Base-by-base conservation (phyloP, 2,888 invertebrate genomes). In the Oligia latruncula region DNA sequence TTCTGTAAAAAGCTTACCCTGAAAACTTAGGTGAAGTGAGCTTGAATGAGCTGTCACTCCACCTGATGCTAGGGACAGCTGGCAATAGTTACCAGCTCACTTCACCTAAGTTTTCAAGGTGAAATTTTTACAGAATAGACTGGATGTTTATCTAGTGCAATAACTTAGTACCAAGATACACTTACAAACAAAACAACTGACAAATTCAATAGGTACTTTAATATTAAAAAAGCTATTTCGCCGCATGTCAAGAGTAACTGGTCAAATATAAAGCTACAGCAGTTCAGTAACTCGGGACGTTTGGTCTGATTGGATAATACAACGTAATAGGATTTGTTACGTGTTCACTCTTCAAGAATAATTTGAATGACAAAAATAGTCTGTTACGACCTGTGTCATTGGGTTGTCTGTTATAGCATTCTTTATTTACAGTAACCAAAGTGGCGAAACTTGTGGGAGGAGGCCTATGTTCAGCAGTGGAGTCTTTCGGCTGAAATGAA, bases 221-320 rank as follows among this genome's bases (percentile, higher is more conserved):
- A 60, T 58, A n/a, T 60, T 11, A 60, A 60, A 17, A 67, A 15
- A 60, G n/a, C 11, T 23, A 52, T 68, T 78, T 35, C 5, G 5
- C 17, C 58, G 1, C 29, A 9, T 40, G 8, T n/a, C 46, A 62
- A 73, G 11, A 65, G 0, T 23, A 23, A 58, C 58, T 64, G 43
- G 17, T 29, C 40, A 29, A 55, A 52, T 20, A 20, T 60, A 74
- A 40, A 73, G 11, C 40, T 23, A 43, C 35, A 52, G 49, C 20
- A 52, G 83, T 82, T 89, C 87, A 89, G 64, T 83, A 84, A 87
- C 84, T 71, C 84, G 62, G 74, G 82, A 87, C 73, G 80, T 73
- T 71, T 49, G 40, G 71, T 35, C 85, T 85, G 87, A 89, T 89
- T 89, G 87, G 67, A 89, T 88, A 89, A 88, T 83, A 75, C 58